A percentile compares a stretch with the other conserved stretches of the same genome.
Evolutionary conservation across 2,888 invertebrate species (phyloP).

Genomic region (Epinotia nisella): DNA sequence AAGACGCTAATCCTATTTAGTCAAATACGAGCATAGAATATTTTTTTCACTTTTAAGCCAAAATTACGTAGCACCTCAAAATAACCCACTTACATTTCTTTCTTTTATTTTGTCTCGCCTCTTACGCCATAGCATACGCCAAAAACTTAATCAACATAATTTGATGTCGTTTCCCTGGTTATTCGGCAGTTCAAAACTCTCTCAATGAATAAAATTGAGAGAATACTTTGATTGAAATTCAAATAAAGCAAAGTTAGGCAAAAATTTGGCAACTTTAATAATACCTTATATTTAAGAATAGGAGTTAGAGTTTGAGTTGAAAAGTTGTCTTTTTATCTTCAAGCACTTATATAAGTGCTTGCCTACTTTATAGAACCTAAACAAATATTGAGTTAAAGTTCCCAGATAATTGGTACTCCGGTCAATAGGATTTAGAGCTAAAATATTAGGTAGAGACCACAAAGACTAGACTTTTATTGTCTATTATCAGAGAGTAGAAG

Average conservation of each 20-base stretch:
- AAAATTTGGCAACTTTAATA: neutral
- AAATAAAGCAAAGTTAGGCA: slow-evolving; percentile 22
- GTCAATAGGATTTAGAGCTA: too few species aligned
- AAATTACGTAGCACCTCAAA: too few species aligned
- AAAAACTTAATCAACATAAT: neutral
- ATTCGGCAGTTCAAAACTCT: slow-evolving; percentile 7
- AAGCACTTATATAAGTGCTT: neutral
- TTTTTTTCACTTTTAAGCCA: too few species aligned
- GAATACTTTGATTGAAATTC: slow-evolving; percentile 34
- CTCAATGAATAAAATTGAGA: slow-evolving; percentile 29
- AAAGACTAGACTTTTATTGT: too few species aligned
- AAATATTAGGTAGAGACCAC: too few species aligned
- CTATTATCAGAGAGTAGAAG: too few species aligned
- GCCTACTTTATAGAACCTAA: neutral
- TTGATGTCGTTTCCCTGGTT: neutral
- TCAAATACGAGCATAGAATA: too few species aligned
- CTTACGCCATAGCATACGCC: neutral
- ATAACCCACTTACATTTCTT: too few species aligned
- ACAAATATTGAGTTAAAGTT: neutral
- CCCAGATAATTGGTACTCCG: neutral
- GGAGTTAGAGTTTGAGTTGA: slow-evolving; percentile 17
- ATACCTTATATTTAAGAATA: slow-evolving; percentile 6
- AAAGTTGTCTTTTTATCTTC: neutral
- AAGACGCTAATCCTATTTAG: too few species aligned
- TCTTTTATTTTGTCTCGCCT: too few species aligned